phyloP scores from a whole-genome alignment of 2,113 vertebrate genomes.

The Rallus limicola region DNA sequence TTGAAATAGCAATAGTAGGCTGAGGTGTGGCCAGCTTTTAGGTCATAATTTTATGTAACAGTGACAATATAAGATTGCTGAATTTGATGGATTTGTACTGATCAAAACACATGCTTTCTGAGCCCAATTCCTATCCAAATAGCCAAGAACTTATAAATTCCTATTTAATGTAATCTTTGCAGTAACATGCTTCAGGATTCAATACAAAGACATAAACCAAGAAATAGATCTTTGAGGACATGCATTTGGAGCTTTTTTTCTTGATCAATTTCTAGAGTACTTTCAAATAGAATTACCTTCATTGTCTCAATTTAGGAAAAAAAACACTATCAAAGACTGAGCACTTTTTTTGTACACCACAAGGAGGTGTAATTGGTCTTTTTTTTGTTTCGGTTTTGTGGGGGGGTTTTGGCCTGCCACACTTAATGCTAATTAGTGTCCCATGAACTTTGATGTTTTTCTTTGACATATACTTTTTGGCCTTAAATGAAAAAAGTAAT shows the following conservation, averaged over 20 bases:
- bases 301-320: background rate
- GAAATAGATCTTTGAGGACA: background rate
- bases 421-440: background rate
- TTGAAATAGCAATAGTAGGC: background rate
- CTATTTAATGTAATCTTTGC: background rate
- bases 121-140: background rate
- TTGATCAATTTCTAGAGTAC: background rate
- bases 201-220: background rate
- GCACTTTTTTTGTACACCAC: slow-evolving; percentile 15
- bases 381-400: background rate
- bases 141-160: background rate
- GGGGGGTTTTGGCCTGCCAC: background rate
- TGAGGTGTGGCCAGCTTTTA: background rate
- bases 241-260: background rate
- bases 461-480: background rate
- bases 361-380: slow-evolving; percentile 54
- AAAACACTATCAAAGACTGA: background rate
- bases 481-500: rapidly evolving
- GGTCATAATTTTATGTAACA: background rate
- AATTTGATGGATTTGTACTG: background rate
- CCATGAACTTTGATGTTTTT: background rate
- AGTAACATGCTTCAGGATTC: background rate
- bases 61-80: background rate
- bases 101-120: background rate
- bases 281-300: background rate